A percentile compares a stretch with the other conserved stretches of the same genome.
Conservation (phyloP, 1,140 invertebrate species). For the Drosophila persimilis region DNA sequence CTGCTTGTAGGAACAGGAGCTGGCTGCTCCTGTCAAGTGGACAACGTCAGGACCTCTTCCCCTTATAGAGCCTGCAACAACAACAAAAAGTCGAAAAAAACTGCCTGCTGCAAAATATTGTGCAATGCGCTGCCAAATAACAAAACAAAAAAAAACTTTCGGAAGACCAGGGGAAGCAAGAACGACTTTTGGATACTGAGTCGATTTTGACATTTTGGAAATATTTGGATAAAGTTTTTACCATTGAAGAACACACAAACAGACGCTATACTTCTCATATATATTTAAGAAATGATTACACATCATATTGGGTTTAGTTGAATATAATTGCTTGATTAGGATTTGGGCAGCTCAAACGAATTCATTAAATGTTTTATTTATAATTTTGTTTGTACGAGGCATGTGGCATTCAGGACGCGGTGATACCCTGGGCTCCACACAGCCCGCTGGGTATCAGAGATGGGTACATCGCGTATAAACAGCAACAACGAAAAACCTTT, state of each 20-base stretch:
- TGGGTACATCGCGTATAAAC: constrained; percentile 47
- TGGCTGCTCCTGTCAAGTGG: constrained; percentile 56
- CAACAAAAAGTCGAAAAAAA: constrained; percentile 33
- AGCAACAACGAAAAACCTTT: constrained; percentile 64
- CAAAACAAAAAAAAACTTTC: constrained; percentile 40
- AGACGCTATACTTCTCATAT: background rate
- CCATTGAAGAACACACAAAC: background rate
- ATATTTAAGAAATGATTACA: background rate
- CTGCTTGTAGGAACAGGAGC: constrained; percentile 3
- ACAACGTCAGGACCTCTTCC: constrained; percentile 40
- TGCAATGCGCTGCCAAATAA: constrained; percentile 75
- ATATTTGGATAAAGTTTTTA: too few species aligned
- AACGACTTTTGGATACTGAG: constrained; percentile 26
- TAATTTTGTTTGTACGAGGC: too few species aligned
- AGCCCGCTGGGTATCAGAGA: constrained; percentile 2
- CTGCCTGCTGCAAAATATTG: constrained; percentile 60
- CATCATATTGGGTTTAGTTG: too few species aligned
- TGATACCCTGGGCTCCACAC: constrained; percentile 8
- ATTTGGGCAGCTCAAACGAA: too few species aligned
- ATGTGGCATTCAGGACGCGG: background rate
- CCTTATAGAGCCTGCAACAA: constrained; percentile 3
- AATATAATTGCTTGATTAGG: too few species aligned
- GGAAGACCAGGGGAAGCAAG: background rate
- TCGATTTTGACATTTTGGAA: too few species aligned
- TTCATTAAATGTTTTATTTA: too few species aligned